Evolutionary conservation across 2,888 invertebrate genomes (phyloP).

Genomic region (Trachelus tabidus): DNA sequence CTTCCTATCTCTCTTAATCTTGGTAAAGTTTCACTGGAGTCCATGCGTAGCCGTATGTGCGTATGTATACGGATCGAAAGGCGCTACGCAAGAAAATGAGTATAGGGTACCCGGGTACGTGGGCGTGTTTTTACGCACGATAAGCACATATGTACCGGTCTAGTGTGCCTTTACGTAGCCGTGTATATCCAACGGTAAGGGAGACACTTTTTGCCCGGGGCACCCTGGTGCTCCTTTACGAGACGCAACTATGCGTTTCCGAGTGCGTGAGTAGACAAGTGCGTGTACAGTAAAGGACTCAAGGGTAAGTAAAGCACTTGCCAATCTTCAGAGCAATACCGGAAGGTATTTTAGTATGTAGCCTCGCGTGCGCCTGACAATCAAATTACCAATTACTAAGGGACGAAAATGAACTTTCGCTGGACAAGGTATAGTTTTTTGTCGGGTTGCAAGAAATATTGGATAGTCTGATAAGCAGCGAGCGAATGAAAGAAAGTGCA

Average conservation of each 20-base stretch:
- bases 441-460: not conserved
- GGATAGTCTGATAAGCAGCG: not conserved
- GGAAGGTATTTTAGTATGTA: not conserved
- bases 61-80: not conserved
- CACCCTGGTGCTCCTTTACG: not conserved
- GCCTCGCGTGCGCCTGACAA: not conserved
- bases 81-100: not conserved
- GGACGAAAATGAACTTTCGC: not conserved
- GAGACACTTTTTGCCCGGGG: not conserved
- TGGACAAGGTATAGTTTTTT: not conserved
- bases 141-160: not conserved
- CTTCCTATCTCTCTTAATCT: not conserved
- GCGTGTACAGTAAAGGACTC: not conserved
- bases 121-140: not conserved
- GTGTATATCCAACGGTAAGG: not conserved
- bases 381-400: not conserved
- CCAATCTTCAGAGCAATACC: not conserved
- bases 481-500: not conserved
- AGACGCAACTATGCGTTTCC: not conserved
- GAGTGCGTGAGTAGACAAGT: not conserved
- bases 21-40: not conserved
- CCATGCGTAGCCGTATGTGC: not conserved
- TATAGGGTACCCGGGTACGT: not conserved
- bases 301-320: not conserved
- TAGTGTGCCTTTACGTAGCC: not conserved